Evolutionary conservation across 2,797 vertebrate species (phyloP), one percentile per base, ranked within the genome.

Genomic region (Gallirallus australis): DNA sequence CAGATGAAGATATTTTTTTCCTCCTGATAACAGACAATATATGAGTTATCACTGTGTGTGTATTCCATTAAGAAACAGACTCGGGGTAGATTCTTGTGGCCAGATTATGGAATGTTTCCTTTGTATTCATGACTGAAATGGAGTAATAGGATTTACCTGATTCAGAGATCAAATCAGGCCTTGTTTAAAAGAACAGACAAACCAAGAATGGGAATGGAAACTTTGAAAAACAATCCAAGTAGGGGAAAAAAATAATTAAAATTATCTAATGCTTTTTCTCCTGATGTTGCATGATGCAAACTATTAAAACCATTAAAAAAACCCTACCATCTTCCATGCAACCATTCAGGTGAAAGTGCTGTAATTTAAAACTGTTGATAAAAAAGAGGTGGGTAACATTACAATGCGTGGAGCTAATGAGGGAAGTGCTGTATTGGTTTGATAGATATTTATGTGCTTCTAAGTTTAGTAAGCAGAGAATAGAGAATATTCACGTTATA

Each of bases 71-170:
- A 83, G 86, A 91, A 82, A 78, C 45, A 92, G 91, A 77, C 54
- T 30, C 61, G 81, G 90, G 89, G 94, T 90, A 73, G 95, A 80
- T 82, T 73, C 53, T 42, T 56, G 64, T 31, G 83, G 45, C 28
- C 47, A 95, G 88, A 97, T 92, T 95, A 93, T 81, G 89, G 81
- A 85, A 94, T 81, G 81, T 87, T 90, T 86, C 75, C 75, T 93
- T 90, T 96, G 91, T 92, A 94, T 96, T 95, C 95, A 54, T 80
- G 90, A 61, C 45, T 93, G 93, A 94, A 91, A 82, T 0, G 7
- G 86, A 72, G 89, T 92, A 96, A 94, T 82, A 61, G 93, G 91
- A 93, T 96, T 96, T 93, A 71, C 77, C 71, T 82, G 71, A 84
- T 80, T 64, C 70, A 33, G 75, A 84, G 91, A 88, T 90, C 28